Percentiles rank a stretch among this genome's conserved stretches.
Conservation (phyloP, 2,797 vertebrate species). For the Lacerta bilineata region DNA sequence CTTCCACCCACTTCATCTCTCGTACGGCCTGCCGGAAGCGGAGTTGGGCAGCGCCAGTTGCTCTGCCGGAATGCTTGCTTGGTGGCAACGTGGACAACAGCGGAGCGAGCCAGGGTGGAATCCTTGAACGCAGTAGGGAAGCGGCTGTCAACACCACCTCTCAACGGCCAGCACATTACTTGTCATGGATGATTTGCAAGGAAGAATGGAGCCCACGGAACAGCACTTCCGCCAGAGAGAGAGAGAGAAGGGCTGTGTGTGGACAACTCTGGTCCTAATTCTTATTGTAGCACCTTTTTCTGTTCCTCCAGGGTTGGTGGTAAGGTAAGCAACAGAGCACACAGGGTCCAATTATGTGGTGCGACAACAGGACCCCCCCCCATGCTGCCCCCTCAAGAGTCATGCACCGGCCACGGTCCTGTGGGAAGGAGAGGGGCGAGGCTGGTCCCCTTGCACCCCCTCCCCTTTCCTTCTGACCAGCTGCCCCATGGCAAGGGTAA, state of each 20-base stretch:
- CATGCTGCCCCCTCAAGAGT: no score
- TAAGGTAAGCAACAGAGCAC: no score
- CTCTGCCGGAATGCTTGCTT: background rate
- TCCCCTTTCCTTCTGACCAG: no score
- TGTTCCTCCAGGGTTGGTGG: no score
- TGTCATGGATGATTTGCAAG: background rate
- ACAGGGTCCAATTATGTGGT: background rate
- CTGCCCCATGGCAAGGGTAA: no score
- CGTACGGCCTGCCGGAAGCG: background rate
- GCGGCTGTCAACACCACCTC: background rate
- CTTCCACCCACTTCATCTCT: background rate
- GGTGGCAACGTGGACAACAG: background rate
- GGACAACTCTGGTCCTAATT: no score
- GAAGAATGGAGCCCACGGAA: background rate
- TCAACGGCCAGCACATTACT: background rate
- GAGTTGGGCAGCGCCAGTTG: background rate
- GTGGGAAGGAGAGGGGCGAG: no score
- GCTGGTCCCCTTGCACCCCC: no score
- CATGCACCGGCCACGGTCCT: no score
- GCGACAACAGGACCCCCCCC: background rate
- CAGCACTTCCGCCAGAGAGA: background rate
- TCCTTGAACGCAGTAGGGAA: background rate
- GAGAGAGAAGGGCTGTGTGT: no score
- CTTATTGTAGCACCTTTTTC: no score
- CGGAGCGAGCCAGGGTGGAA: background rate